A percentile compares a stretch with the other conserved stretches of the same genome.
Conservation (phyloP, 2,797 vertebrate genomes). For the Calcarius lapponicus region DNA sequence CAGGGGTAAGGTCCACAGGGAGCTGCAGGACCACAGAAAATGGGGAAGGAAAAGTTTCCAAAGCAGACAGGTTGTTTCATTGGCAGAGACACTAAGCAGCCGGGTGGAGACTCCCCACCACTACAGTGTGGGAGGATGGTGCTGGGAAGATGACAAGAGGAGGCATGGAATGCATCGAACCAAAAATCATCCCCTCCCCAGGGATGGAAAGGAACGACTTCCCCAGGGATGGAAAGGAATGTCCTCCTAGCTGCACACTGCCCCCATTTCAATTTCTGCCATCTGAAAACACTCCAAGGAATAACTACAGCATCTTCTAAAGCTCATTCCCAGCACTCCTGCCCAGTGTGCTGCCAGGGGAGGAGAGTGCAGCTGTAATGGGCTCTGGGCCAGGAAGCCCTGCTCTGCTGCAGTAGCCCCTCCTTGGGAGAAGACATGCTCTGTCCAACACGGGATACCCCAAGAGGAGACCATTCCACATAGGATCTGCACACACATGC, state of each 20-base stretch:
- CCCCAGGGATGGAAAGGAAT: background rate
- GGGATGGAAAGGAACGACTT: background rate
- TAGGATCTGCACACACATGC: background rate
- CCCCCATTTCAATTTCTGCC: background rate
- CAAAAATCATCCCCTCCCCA: background rate
- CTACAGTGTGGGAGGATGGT: background rate
- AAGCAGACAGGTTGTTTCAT: background rate
- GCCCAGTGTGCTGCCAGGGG: rapidly evolving
- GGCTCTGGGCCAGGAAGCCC: background rate
- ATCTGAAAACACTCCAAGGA: background rate
- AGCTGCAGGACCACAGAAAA: conserved; percentile 72
- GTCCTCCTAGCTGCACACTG: background rate
- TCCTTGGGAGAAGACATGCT: background rate
- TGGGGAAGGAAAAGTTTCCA: background rate
- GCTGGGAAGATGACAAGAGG: background rate
- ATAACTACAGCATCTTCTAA: background rate
- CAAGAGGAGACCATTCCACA: background rate
- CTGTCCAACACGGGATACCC: rapidly evolving
- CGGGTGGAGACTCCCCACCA: background rate
- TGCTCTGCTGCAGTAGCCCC: background rate
- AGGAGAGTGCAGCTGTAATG: rapidly evolving
- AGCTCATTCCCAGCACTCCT: background rate
- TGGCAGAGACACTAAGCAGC: background rate
- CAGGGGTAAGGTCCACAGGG: conserved; percentile 75
- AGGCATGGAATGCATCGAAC: background rate